Conservation (phyloP, 2,113 vertebrate species). For the Strix uralensis region DNA sequence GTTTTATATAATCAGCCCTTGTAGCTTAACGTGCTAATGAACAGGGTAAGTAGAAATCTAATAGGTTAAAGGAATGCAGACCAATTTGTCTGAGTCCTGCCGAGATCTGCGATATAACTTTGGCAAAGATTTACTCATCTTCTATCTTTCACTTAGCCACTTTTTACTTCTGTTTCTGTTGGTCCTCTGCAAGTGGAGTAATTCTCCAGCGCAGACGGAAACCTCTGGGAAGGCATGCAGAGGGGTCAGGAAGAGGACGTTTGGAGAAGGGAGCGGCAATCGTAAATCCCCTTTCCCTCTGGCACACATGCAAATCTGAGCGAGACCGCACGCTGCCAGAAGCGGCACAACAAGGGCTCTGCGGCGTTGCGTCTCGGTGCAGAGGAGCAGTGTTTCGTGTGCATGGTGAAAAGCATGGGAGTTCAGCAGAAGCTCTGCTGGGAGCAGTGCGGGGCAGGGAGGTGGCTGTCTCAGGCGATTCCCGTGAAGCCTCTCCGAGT, state of each 20-base stretch:
- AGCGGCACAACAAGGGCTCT: neutral
- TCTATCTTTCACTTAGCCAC: neutral
- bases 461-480: neutral
- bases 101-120: constrained; percentile 17
- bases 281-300: neutral
- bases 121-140: neutral
- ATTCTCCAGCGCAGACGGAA: neutral
- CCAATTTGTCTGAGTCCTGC: constrained; percentile 50
- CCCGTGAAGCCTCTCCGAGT: neutral
- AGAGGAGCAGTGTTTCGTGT: neutral
- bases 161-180: neutral
- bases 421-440: neutral
- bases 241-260: neutral
- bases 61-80: constrained; percentile 43
- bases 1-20: constrained; percentile 39
- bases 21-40: constrained; percentile 44
- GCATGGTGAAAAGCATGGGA: neutral
- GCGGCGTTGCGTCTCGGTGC: rapidly evolving
- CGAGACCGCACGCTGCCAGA: rapidly evolving
- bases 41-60: constrained; percentile 26
- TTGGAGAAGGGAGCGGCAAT: neutral
- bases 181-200: neutral
- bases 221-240: neutral
- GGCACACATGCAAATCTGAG: neutral
- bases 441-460: neutral